A percentile compares a stretch with the other conserved stretches of the same genome.
Conservation (phyloP, 2,113 vertebrate genomes). For the Passer montanus region DNA sequence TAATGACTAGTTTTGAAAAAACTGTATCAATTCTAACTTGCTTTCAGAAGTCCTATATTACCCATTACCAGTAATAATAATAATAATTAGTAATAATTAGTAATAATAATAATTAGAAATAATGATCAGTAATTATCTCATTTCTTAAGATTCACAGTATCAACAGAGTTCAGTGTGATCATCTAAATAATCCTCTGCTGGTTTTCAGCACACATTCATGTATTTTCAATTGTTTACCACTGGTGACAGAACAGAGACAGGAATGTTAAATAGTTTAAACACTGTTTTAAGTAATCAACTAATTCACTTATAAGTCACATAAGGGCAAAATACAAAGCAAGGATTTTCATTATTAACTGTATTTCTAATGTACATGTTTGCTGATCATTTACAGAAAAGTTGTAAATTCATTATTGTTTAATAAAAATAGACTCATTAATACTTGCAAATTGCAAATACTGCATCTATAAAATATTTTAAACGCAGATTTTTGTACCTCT, state of each 20-base stretch:
- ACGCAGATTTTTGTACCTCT: not conserved
- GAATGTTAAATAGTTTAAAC: not conserved
- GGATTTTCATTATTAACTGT: not conserved
- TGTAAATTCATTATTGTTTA: not conserved
- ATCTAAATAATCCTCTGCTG: not conserved
- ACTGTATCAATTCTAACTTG: not conserved
- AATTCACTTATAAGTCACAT: not conserved
- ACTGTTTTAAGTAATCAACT: not conserved
- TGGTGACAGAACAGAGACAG: not conserved
- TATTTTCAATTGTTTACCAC: not conserved
- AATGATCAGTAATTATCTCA: too few species aligned
- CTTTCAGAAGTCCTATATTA: not conserved
- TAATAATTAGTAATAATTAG: too few species aligned
- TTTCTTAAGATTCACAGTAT: not conserved
- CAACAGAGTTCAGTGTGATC: not conserved
- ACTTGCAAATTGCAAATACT: not conserved
- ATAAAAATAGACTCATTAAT: not conserved
- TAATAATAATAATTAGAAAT: too few species aligned
- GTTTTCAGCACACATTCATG: not conserved
- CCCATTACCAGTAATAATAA: not conserved
- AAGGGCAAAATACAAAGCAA: not conserved
- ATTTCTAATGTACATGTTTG: not conserved
- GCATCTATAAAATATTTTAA: not conserved
- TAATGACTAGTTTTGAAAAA: not conserved
- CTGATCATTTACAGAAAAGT: not conserved